These are phyloP conservation scores for Parauchenoglanis ngamensis DNA, from an alignment of 2,797 vertebrate genomes.

Conservation along the genomic window DNA sequence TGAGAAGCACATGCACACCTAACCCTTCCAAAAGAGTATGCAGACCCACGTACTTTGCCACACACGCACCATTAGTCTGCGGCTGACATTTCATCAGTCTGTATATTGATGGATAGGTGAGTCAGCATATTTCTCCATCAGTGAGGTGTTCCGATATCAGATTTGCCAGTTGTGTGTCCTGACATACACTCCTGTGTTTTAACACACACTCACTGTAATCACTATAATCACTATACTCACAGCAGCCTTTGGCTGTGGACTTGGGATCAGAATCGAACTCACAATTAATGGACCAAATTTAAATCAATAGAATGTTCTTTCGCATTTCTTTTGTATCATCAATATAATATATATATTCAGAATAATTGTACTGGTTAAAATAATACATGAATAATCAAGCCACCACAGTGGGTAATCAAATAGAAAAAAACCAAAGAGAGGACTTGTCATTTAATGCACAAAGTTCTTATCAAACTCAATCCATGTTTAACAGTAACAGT, in stretches of 20 bases:
- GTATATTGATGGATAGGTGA: slow-evolving; percentile 53
- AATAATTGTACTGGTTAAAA: not conserved
- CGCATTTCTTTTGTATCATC: not conserved
- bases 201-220: not conserved
- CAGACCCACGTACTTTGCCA: slow-evolving; percentile 30
- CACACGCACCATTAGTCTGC: slow-evolving; percentile 33
- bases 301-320: not conserved
- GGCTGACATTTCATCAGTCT: slow-evolving; percentile 49
- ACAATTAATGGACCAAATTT: too few species aligned
- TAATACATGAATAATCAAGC: not conserved
- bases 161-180: slow-evolving; percentile 26
- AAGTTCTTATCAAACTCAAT: not conserved
- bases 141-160: slow-evolving; percentile 18
- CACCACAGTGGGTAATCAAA: not conserved
- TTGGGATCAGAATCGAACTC: not conserved
- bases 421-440: not conserved
- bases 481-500: not conserved
- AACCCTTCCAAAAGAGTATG: slow-evolving; percentile 40
- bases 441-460: not conserved
- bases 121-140: slow-evolving; percentile 49
- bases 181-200: not conserved
- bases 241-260: not conserved
- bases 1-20: slow-evolving; percentile 38
- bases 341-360: not conserved
- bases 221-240: not conserved